Conservation (phyloP, 2,888 invertebrate genomes). For the Agonopterix heracliana region DNA sequence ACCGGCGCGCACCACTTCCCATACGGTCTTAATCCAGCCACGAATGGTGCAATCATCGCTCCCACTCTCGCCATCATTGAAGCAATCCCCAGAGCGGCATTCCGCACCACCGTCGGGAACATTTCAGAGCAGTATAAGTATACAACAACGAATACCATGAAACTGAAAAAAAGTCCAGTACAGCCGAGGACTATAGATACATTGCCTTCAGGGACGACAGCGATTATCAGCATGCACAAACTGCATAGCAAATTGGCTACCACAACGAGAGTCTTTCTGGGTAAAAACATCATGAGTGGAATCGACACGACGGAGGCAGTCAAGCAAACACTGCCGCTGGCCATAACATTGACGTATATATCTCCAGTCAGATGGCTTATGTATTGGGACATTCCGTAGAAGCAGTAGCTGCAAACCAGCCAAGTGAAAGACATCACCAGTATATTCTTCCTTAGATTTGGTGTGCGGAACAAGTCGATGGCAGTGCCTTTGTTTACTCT, state of each 20-base stretch:
- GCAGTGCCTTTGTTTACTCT: constrained; percentile 57
- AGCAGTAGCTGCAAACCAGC: constrained; percentile 84
- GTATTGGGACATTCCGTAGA: constrained; percentile 87
- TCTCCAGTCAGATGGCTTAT: constrained; percentile 85
- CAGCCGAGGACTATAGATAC: constrained; percentile 78
- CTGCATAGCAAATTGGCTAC: constrained; percentile 75
- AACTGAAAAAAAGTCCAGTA: constrained; percentile 84
- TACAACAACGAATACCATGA: constrained; percentile 85
- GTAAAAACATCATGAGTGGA: constrained; percentile 78
- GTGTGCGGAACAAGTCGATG: constrained; percentile 80
- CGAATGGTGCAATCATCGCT: constrained; percentile 88
- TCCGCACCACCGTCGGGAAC: constrained; percentile 91
- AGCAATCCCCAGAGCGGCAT: constrained; percentile 88
- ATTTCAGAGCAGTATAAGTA: constrained; percentile 90
- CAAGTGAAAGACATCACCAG: constrained; percentile 83
- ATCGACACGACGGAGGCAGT: constrained; percentile 76
- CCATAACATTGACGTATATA: constrained; percentile 86
- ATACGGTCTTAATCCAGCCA: constrained; percentile 76
- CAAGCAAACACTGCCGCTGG: constrained; percentile 80
- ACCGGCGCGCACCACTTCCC: constrained; percentile 81
- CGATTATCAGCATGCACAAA: constrained; percentile 77
- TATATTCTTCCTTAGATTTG: constrained; percentile 80
- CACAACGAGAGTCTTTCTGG: constrained; percentile 79
- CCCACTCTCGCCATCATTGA: constrained; percentile 91
- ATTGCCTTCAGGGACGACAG: constrained; percentile 63